Evolutionary conservation across 2,113 vertebrate genomes (phyloP).

Genomic region (Campylomormyrus tamandua): DNA sequence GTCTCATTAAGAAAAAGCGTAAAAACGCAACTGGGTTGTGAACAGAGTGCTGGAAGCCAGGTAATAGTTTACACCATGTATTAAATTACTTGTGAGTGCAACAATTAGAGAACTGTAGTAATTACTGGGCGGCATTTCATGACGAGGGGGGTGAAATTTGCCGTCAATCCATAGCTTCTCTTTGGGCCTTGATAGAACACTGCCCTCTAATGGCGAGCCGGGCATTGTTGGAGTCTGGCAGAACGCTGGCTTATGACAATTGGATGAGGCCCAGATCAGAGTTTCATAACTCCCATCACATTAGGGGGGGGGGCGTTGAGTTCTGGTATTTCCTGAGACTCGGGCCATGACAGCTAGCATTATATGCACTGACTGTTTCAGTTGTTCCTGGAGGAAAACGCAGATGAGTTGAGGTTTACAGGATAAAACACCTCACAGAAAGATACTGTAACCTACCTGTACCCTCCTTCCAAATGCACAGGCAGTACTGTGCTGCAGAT

Average conservation of each 20-base stretch:
- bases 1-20: conserved; percentile 9
- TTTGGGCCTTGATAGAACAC: conserved; percentile 52
- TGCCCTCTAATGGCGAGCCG: conserved; percentile 56
- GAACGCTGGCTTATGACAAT: background rate
- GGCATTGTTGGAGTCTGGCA: background rate
- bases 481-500: background rate
- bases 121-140: conserved; percentile 30
- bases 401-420: background rate
- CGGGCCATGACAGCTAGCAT: background rate
- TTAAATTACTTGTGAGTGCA: conserved; percentile 31
- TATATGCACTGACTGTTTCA: background rate
- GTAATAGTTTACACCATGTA: conserved; percentile 22
- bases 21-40: background rate
- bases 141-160: background rate
- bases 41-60: conserved; percentile 11
- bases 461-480: background rate
- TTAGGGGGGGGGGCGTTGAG: background rate
- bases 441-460: background rate
- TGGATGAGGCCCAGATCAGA: background rate
- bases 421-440: background rate
- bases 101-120: conserved; percentile 36
- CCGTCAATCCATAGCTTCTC: conserved; percentile 9
- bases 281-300: background rate
- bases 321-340: background rate
- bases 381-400: background rate